These are phyloP conservation scores for Falco biarmicus DNA, from an alignment of 2,797 vertebrate species.

Conservation along the genomic window DNA sequence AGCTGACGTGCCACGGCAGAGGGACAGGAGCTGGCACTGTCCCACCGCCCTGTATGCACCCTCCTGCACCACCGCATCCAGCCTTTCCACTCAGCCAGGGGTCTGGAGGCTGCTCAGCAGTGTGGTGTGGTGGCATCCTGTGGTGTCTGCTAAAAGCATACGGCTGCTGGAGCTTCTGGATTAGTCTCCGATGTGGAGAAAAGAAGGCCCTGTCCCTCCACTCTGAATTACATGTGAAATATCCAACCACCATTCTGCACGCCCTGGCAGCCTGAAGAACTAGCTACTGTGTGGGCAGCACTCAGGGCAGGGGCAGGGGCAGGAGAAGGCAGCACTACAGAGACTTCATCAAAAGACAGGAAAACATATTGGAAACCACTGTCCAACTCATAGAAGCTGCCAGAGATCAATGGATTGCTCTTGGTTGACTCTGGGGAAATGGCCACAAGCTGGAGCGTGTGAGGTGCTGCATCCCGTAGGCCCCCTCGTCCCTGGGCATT, in stretches of 20 bases:
- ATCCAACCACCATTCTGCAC: not conserved
- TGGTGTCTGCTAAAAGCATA: not conserved
- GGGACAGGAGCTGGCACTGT: not conserved
- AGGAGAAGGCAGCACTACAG: not conserved
- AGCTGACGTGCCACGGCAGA: rapidly evolving
- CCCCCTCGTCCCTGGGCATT: not conserved
- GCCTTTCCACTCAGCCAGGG: not conserved
- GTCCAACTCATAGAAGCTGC: not conserved
- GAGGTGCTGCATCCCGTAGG: not conserved
- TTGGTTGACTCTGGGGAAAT: not conserved
- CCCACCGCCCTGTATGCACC: rapidly evolving
- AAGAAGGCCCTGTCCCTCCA: not conserved
- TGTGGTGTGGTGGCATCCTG: rapidly evolving
- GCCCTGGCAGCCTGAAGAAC: not conserved
- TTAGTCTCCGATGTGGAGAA: not conserved
- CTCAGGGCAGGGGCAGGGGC: not conserved
- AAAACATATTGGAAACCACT: not conserved
- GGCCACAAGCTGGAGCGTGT: not conserved
- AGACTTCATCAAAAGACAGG: not conserved
- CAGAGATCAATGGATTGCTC: not conserved
- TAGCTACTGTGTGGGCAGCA: rapidly evolving
- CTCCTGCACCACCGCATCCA: not conserved
- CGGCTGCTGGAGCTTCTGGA: not conserved
- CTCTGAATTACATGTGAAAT: not conserved
- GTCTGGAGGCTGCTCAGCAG: not conserved